Evolutionary conservation across 23 tunicate species (phyloP), one percentile per base, ranked within the genome.

Genomic region (Botrylloides violaceus): DNA sequence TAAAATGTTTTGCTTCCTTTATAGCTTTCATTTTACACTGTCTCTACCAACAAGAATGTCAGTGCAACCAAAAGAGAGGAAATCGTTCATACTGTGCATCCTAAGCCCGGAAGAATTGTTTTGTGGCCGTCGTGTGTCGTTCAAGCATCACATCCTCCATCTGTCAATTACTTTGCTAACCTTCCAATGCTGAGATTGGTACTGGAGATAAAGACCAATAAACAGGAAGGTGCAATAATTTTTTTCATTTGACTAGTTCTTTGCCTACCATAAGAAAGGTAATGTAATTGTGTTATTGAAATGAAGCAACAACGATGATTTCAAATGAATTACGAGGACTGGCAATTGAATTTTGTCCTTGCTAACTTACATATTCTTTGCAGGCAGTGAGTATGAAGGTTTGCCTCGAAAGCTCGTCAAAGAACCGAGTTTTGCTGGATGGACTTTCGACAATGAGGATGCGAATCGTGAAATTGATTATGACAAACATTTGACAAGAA

Each of bases 111-210:
- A 25, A 83, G 97, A 6, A 82, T 59, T 32, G 35, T 90, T 32
- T 57, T 90, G 68, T 90, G 97, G 97, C 90, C 97, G 24, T 90
- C 97, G 3, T 83, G 90, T 33, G 80, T 64, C 36, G 36, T 43
- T n/a, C 68, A 66, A 29, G 36, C 78, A 55, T 74, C 77, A 34
- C 84, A 87, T 21, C 81, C 89, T 37, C 97, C 97, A n/a, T 62
- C 83, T 35, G 77, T 90, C 49, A 90, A 90, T 53, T 60, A 76
- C 34, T 71, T 71, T 26, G 19, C 47, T 29, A 80, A 66, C 32
- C 35, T 86, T 32, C 29, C 29, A 2, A 53, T 23, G 29, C 59
- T 73, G 1, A 75, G 66, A 32, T 18, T 81, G 33, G 58, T 49
- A 59, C 25, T 80, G 32, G 26, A 79, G 6, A 72, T 78, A 22